Conservation (phyloP, 1,140 invertebrate species). For the Diachasmimorpha longicaudata region DNA sequence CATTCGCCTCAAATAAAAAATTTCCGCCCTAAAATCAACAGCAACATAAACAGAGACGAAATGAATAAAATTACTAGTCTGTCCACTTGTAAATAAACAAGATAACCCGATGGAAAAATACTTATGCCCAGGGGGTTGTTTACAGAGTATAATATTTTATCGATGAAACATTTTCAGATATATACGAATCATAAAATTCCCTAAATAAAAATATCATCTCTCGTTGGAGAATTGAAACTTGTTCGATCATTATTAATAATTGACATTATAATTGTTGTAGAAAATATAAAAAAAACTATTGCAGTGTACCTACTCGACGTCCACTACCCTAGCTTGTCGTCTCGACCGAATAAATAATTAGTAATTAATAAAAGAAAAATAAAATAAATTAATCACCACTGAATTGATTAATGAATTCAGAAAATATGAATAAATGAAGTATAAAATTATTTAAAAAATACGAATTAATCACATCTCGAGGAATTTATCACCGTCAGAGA, state of each 20-base stretch:
- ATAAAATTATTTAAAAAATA: background rate
- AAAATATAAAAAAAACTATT: slow-evolving; percentile 1
- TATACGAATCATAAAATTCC: background rate
- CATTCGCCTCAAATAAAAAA: background rate
- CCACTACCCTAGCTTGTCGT: slow-evolving; percentile 25
- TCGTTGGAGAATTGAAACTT: slow-evolving; percentile 60
- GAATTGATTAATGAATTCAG: background rate
- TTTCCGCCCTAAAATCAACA: background rate
- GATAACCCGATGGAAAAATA: background rate
- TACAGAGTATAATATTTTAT: slow-evolving; percentile 5
- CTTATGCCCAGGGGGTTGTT: background rate
- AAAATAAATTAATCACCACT: background rate
- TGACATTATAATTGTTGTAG: slow-evolving; percentile 1
- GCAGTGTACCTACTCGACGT: slow-evolving; percentile 46
- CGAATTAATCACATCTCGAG: background rate
- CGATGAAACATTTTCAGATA: background rate
- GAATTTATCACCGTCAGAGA: background rate
- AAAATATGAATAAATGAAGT: slow-evolving; percentile 14
- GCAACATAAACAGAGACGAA: background rate
- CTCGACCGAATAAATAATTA: slow-evolving; percentile 16
- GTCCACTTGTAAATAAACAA: slow-evolving; percentile 7
- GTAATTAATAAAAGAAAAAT: background rate
- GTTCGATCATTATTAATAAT: slow-evolving; percentile 49
- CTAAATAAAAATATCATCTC: slow-evolving; percentile 26
- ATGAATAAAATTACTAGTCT: background rate